Evolutionary conservation across 37 sponge, comb jelly and placozoan species (phyloP).

Genomic region (Dysidea cf. avara): DNA sequence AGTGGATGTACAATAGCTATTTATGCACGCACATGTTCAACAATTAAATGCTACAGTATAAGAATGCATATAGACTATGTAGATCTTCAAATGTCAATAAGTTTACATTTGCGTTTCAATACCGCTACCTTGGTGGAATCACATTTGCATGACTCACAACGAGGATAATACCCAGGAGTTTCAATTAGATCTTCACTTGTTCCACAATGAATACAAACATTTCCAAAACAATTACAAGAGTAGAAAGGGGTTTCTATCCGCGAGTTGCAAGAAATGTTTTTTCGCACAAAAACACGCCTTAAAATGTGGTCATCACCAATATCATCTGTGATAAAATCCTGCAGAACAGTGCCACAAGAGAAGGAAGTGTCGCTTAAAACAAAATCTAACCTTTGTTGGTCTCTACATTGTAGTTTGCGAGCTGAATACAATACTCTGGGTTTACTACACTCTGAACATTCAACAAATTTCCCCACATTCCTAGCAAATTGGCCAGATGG

Average conservation of each 20-base stretch:
- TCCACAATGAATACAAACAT: slow-evolving; percentile 41
- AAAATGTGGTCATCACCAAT: neutral
- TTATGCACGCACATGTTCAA: too few species aligned
- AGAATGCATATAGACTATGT: too few species aligned
- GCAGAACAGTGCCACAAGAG: slow-evolving; percentile 9
- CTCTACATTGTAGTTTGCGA: slow-evolving; percentile 6
- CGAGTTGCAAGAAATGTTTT: slow-evolving; percentile 13
- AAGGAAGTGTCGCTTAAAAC: neutral
- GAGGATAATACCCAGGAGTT: too few species aligned
- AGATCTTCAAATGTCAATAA: too few species aligned
- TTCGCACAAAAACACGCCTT: slow-evolving; percentile 11
- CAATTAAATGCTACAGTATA: too few species aligned
- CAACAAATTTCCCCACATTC: slow-evolving; percentile 23
- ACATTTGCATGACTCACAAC: too few species aligned
- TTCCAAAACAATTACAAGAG: slow-evolving; percentile 13
- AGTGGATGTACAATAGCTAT: too few species aligned
- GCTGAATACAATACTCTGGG: slow-evolving; percentile 16
- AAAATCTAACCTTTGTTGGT: neutral
- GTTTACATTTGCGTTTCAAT: too few species aligned
- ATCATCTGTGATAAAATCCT: neutral
- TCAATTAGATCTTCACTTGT: too few species aligned
- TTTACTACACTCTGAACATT: slow-evolving; percentile 15
- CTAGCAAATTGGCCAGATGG: slow-evolving; percentile 51
- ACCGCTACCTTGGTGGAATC: too few species aligned
- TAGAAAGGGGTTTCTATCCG: slow-evolving; percentile 23